Conservation (phyloP, 2,113 vertebrate species). For the Centropus unirufus region DNA sequence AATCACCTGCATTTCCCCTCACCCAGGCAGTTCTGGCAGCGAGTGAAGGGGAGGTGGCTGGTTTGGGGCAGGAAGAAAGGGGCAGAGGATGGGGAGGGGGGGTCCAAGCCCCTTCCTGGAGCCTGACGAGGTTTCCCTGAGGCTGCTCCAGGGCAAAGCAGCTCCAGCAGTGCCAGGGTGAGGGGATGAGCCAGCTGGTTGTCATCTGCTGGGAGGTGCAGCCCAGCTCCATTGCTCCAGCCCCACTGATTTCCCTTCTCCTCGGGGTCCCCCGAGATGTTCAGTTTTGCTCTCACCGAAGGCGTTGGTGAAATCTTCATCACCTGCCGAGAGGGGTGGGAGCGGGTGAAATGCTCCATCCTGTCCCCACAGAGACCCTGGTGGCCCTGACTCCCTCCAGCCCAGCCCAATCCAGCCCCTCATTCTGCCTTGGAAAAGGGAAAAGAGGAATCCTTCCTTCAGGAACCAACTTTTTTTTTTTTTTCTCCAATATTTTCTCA, state of each 20-base stretch:
- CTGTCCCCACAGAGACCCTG: not conserved
- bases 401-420: not conserved
- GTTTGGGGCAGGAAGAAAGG: not conserved
- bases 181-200: not conserved
- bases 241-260: not conserved
- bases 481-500: constrained; percentile 28
- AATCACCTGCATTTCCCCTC: constrained; percentile 3
- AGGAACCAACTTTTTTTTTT: not conserved
- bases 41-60: not conserved
- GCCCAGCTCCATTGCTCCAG: not conserved
- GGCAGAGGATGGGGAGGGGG: not conserved
- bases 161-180: not conserved
- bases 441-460: not conserved
- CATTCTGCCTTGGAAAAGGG: not conserved
- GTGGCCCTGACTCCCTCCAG: not conserved
- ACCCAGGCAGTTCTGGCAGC: not conserved
- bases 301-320: not conserved
- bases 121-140: not conserved
- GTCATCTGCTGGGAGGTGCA: not conserved
- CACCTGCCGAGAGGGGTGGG: rapidly evolving
- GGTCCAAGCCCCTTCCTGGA: not conserved
- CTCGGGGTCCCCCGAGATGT: rapidly evolving
- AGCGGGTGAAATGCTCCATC: not conserved
- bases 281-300: not conserved
- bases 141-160: not conserved